phyloP scores from a whole-genome alignment of 2,797 vertebrate species.

The Tiaroga cobitis region DNA sequence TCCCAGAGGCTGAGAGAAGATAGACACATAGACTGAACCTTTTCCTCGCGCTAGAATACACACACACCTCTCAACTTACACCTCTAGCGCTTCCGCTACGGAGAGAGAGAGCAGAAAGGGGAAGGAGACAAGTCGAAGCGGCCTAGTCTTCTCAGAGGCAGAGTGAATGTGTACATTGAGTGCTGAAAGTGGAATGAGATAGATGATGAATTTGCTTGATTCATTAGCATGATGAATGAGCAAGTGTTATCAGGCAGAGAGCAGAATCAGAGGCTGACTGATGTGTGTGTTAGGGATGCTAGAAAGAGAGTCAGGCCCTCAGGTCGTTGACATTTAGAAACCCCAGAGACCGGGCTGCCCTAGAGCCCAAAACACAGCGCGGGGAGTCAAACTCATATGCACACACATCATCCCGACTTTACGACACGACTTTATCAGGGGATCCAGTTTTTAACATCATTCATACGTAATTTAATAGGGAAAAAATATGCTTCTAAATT shows the following conservation, averaged over 20 bases:
- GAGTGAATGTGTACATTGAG: slow-evolving; percentile 54
- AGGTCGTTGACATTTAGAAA: slow-evolving; percentile 80
- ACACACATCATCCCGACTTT: slow-evolving; percentile 58
- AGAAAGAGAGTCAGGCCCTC: slow-evolving; percentile 69
- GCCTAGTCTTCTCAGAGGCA: slow-evolving; percentile 33
- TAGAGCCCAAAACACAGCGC: slow-evolving; percentile 63
- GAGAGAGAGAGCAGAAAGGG: slow-evolving; percentile 19
- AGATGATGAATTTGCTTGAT: slow-evolving; percentile 61
- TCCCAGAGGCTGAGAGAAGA: slow-evolving; percentile 47
- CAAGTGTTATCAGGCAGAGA: slow-evolving; percentile 59
- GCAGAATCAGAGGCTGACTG: slow-evolving; percentile 61
- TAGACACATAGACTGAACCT: slow-evolving; percentile 46
- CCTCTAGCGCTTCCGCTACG: slow-evolving; percentile 30
- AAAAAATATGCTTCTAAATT: slow-evolving; percentile 1
- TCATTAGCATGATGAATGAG: slow-evolving; percentile 65
- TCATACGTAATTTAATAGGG: not conserved
- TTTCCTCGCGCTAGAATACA: slow-evolving; percentile 35
- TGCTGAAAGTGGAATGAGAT: slow-evolving; percentile 55
- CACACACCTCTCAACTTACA: slow-evolving; percentile 50
- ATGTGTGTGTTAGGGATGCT: slow-evolving; percentile 67
- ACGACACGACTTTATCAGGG: slow-evolving; percentile 28
- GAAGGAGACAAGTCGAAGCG: slow-evolving; percentile 25
- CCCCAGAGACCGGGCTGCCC: slow-evolving; percentile 66
- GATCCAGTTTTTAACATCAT: slow-evolving; percentile 35
- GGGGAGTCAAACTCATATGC: slow-evolving; percentile 54